Percentiles rank a stretch among this genome's conserved stretches.
phyloP scores from a whole-genome alignment of 35 echinoderm and acorn worm species.

The Lytechinus variegatus region DNA sequence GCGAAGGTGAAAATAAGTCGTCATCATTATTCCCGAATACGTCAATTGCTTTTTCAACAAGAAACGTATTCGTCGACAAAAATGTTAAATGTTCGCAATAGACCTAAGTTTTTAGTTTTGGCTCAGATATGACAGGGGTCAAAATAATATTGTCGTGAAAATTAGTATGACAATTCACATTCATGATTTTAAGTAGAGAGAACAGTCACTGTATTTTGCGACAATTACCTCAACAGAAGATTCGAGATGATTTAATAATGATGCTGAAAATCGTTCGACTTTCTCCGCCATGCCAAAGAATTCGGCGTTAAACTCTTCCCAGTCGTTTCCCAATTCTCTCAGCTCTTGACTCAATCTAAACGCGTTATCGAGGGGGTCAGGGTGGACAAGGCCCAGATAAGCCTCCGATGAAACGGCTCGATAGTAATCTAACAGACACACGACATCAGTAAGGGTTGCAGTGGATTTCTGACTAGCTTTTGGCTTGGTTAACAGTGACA shows the following conservation, averaged over 20 bases:
- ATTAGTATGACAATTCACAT: background rate
- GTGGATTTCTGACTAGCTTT: background rate
- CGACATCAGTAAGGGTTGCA: background rate
- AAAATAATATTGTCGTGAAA: too few relatives aligned
- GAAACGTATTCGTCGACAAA: too few relatives aligned
- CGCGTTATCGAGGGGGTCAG: constrained; percentile 29
- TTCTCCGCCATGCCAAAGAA: constrained; percentile 31
- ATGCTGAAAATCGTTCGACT: constrained; percentile 27
- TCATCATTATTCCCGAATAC: too few relatives aligned
- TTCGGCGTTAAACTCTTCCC: constrained; percentile 41
- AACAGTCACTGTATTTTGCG: background rate
- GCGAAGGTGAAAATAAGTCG: too few relatives aligned
- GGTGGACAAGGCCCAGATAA: constrained; percentile 4
- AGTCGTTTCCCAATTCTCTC: background rate
- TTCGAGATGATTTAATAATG: constrained; percentile 1
- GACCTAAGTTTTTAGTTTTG: too few relatives aligned
- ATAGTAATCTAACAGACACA: constrained; percentile 2
- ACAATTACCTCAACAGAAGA: constrained; percentile 20
- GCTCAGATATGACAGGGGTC: too few relatives aligned
- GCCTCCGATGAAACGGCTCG: constrained; percentile 19
- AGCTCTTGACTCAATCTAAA: constrained; percentile 19
- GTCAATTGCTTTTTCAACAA: too few relatives aligned
- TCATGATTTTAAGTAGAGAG: background rate
- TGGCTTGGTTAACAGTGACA: background rate
- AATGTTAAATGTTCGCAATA: too few relatives aligned